Percentiles rank a stretch among this genome's conserved stretches.
Evolutionary conservation across 1,140 invertebrate genomes (phyloP).

Genomic region (Babylonia areolata): DNA sequence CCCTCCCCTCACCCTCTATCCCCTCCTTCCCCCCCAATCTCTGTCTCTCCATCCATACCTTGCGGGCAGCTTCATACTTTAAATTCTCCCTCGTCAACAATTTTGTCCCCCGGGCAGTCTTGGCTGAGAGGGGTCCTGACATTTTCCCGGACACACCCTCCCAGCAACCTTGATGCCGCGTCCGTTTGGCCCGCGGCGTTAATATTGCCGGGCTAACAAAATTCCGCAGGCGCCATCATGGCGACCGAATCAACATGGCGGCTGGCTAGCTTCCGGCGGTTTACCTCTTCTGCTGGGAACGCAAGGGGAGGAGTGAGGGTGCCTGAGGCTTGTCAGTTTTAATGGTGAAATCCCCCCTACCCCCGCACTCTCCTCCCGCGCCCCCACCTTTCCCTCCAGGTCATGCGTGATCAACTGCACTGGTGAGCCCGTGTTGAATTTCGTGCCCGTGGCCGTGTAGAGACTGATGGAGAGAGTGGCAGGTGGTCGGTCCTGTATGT

Average conservation of each 20-base stretch:
- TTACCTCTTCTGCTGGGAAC: neutral
- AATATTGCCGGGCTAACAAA: constrained; percentile 16
- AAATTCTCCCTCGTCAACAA: constrained; percentile 1
- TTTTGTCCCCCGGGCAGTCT: neutral
- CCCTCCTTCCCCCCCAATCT: neutral
- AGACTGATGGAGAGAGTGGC: neutral
- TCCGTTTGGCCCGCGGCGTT: constrained; percentile 12
- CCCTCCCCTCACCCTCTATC: neutral
- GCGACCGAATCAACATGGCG: constrained; percentile 24
- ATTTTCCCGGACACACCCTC: constrained; percentile 11
- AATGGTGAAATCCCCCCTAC: neutral
- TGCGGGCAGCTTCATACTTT: neutral
- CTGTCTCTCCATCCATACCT: neutral
- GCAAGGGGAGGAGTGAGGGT: neutral
- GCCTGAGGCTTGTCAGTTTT: neutral
- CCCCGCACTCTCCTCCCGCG: neutral
- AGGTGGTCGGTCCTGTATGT: neutral
- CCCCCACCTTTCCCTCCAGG: too few relatives aligned
- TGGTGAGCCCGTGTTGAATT: neutral
- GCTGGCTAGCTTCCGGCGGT: constrained; percentile 8
- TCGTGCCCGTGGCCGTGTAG: neutral
- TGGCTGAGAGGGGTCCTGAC: constrained; percentile 4
- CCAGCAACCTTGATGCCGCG: constrained; percentile 6
- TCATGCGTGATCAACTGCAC: neutral
- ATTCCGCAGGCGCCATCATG: constrained; percentile 9